phyloP scores from a whole-genome alignment of 2,797 vertebrate genomes.

The Arrhamphus sclerolepis region DNA sequence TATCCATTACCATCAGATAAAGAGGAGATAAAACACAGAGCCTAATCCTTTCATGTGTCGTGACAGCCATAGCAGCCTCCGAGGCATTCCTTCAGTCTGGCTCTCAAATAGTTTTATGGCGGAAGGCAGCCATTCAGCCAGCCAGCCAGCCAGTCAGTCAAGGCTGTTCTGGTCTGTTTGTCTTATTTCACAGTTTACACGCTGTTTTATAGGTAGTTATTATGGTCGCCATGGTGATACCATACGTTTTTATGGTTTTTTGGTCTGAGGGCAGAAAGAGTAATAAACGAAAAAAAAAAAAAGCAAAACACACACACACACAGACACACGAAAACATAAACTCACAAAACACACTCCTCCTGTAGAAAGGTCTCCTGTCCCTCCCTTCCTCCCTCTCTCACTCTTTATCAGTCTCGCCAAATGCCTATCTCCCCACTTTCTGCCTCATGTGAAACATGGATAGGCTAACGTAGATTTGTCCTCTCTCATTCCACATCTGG shows the following conservation, averaged over 20 bases:
- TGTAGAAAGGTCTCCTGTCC: conserved; percentile 76
- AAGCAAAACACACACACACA: conserved; percentile 28
- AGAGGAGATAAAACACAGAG: conserved; percentile 82
- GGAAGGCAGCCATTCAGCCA: conserved; percentile 79
- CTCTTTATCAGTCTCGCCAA: conserved; percentile 75
- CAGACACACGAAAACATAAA: conserved; percentile 71
- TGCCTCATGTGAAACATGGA: conserved; percentile 80
- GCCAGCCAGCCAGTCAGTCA: conserved; percentile 72
- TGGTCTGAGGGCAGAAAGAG: conserved; percentile 76
- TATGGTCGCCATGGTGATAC: conserved; percentile 82
- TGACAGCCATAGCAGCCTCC: conserved; percentile 81
- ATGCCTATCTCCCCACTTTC: conserved; percentile 69
- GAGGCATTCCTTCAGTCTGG: conserved; percentile 83
- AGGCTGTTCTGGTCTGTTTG: conserved; percentile 80
- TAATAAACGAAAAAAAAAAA: conserved; percentile 66
- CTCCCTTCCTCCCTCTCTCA: conserved; percentile 55
- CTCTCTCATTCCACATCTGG: conserved; percentile 86
- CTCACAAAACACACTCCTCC: conserved; percentile 77
- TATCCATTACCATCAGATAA: conserved; percentile 84
- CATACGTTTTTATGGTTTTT: conserved; percentile 78
- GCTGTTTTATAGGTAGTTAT: conserved; percentile 83
- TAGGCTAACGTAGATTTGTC: conserved; percentile 73
- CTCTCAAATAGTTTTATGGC: conserved; percentile 82
- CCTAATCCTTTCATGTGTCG: conserved; percentile 84
- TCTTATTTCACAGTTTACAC: conserved; percentile 83